phyloP scores from a whole-genome alignment of 1,140 invertebrate genomes.

The Drosophila micromelanica region DNA sequence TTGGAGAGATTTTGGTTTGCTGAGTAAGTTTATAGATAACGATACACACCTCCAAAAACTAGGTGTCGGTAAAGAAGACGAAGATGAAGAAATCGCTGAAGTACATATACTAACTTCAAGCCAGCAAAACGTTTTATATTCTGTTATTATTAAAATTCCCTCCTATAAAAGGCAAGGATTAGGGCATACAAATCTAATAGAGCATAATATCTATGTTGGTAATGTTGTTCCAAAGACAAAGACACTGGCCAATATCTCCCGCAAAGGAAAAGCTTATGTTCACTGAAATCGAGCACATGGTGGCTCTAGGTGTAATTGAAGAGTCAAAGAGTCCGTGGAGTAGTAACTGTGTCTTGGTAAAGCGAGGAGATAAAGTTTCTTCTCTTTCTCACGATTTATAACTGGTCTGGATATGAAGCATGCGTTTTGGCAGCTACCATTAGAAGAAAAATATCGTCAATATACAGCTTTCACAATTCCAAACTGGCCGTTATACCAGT shows the following conservation, averaged over 20 bases:
- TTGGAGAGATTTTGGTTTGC: not conserved
- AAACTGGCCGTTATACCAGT: conserved; percentile 72
- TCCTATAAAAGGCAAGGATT: conserved; percentile 3
- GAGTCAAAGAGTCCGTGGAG: conserved; percentile 21
- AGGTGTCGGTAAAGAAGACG: not conserved
- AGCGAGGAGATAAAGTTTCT: conserved; percentile 15
- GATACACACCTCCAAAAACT: not conserved
- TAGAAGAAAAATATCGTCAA: conserved; percentile 2
- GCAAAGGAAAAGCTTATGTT: conserved; percentile 16
- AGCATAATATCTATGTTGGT: conserved; percentile 17
- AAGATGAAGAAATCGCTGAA: conserved; percentile 10
- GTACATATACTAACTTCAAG: conserved; percentile 5
- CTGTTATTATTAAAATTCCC: not conserved
- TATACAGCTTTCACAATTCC: conserved; percentile 3
- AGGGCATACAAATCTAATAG: conserved; percentile 15
- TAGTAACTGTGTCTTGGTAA: conserved; percentile 21
- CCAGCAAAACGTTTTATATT: not conserved
- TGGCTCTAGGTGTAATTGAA: conserved; percentile 7
- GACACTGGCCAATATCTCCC: conserved; percentile 30
- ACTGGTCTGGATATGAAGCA: no score
- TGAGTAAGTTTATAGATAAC: not conserved
- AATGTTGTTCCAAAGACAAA: conserved; percentile 18
- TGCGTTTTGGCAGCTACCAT: no score
- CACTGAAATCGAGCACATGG: conserved; percentile 1
- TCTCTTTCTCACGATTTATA: conserved; percentile 13